A percentile compares a stretch with the other conserved stretches of the same genome.
Conservation (phyloP, 2,888 invertebrate species). For the Autographa pulchrina region DNA sequence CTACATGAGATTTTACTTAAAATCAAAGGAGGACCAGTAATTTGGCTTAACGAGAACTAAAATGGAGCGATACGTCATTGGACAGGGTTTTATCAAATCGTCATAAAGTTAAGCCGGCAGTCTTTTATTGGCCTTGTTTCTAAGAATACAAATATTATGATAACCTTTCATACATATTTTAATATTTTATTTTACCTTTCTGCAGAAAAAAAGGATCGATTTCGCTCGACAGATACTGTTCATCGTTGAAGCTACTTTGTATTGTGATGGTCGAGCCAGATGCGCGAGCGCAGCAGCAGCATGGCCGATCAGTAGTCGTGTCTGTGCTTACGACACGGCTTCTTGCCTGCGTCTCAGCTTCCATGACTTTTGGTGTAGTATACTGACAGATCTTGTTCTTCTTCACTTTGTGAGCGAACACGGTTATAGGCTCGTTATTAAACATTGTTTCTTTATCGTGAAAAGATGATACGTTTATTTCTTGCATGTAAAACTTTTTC, state of each 20-base stretch:
- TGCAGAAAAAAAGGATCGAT: background rate
- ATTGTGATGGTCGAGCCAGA: background rate
- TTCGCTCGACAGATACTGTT: background rate
- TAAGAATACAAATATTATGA: too few relatives aligned
- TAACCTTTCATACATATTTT: too few relatives aligned
- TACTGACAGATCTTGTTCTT: conserved; percentile 12
- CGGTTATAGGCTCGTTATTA: conserved; percentile 11
- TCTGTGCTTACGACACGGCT: conserved; percentile 8
- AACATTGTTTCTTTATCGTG: conserved; percentile 11
- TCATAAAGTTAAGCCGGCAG: too few relatives aligned
- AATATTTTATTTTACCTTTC: background rate
- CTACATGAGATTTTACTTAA: too few relatives aligned
- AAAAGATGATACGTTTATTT: conserved; percentile 12
- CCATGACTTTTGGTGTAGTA: background rate
- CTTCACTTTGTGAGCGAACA: conserved; percentile 10
- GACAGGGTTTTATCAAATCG: too few relatives aligned
- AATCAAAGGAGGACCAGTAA: too few relatives aligned
- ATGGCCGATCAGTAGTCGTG: background rate
- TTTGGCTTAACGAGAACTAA: too few relatives aligned
- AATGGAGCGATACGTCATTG: too few relatives aligned
- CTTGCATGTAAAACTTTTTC: conserved; percentile 33
- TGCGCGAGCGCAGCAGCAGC: background rate
- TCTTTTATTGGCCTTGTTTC: too few relatives aligned
- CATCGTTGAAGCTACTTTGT: conserved; percentile 10
- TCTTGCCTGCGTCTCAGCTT: background rate